Percentiles rank a stretch among this genome's conserved stretches.
Evolutionary conservation across 1,140 invertebrate genomes (phyloP).

Genomic region (Habropoda laboriosa): DNA sequence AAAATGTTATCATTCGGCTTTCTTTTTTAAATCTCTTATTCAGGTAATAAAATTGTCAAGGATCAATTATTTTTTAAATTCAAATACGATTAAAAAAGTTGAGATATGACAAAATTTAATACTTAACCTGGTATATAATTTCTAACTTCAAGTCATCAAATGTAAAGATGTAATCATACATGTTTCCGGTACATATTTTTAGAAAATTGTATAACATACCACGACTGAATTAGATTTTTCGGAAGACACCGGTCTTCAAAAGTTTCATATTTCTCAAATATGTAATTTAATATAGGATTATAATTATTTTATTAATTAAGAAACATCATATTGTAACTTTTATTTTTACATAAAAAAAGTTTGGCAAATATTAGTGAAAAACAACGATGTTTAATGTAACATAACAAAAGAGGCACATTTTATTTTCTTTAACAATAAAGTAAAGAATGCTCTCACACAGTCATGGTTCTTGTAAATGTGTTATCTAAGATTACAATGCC

Average conservation of each 20-base stretch:
- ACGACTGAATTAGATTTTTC: slow-evolving; percentile 18
- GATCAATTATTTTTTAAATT: not conserved
- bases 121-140: not conserved
- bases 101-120: too few relatives aligned
- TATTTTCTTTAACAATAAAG: slow-evolving; percentile 53
- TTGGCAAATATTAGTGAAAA: not conserved
- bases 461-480: slow-evolving; percentile 46
- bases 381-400: slow-evolving; percentile 45
- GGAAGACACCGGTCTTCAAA: not conserved
- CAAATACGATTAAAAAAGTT: not conserved
- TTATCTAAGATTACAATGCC: slow-evolving; percentile 35
- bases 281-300: too few relatives aligned
- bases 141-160: not conserved
- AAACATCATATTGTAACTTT: not conserved
- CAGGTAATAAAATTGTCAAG: not conserved
- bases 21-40: not conserved
- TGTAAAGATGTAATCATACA: not conserved
- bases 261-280: not conserved
- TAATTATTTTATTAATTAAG: not conserved
- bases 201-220: slow-evolving; percentile 4
- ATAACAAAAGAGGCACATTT: slow-evolving; percentile 57
- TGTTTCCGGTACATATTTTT: slow-evolving; percentile 2
- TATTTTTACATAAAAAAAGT: not conserved
- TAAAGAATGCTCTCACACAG: slow-evolving; percentile 47
- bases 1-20: not conserved